A percentile compares a stretch with the other conserved stretches of the same genome.
These are phyloP conservation scores for Crypturellus undulatus DNA, from an alignment of 2,113 vertebrate genomes.

Conservation along the genomic window DNA sequence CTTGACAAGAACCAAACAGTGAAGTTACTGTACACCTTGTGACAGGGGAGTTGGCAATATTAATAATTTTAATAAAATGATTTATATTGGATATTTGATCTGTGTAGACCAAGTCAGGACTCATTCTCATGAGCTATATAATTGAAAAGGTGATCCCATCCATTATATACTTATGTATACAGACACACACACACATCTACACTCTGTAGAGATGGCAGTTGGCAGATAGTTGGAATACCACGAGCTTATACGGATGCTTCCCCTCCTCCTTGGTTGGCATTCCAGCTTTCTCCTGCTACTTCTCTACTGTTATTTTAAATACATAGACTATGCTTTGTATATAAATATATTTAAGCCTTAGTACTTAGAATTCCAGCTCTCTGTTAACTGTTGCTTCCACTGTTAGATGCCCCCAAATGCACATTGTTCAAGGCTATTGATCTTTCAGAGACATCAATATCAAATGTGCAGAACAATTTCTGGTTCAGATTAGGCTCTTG, in stretches of 20 bases:
- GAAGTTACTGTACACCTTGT: neutral
- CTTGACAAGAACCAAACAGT: neutral
- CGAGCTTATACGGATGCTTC: neutral
- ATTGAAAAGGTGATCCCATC: neutral
- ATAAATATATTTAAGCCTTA: neutral
- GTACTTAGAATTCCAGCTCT: neutral
- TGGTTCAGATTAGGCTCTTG: neutral
- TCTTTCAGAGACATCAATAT: neutral
- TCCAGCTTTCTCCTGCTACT: neutral
- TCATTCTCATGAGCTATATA: neutral
- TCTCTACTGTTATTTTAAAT: neutral
- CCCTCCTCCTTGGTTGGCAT: neutral
- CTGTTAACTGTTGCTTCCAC: neutral
- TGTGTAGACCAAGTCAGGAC: neutral
- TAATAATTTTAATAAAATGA: neutral
- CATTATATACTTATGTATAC: neutral
- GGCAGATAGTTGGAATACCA: neutral
- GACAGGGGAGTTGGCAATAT: neutral
- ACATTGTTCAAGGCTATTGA: neutral
- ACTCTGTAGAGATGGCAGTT: neutral
- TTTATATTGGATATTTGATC: neutral
- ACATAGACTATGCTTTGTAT: neutral
- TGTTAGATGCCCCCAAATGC: neutral
- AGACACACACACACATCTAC: rapidly evolving
- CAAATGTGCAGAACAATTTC: neutral